These are phyloP conservation scores for Hemibagrus wyckioides DNA, from an alignment of 2,113 vertebrate genomes.

Conservation along the genomic window DNA sequence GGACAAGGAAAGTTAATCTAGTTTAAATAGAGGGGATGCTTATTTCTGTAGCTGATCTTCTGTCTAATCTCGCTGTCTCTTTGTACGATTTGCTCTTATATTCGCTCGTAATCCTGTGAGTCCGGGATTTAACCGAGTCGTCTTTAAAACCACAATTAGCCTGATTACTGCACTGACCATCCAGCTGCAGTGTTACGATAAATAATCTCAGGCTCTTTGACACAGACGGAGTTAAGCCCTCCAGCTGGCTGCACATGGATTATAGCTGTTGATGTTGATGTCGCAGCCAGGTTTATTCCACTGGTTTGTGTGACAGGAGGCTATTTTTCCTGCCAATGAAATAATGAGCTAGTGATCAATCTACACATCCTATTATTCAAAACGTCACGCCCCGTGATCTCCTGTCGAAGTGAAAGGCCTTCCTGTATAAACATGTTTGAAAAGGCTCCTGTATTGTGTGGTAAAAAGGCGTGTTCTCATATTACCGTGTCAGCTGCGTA, in stretches of 20 bases:
- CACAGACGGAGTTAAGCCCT: slow-evolving; percentile 31
- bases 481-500: slow-evolving; percentile 7
- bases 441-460: background rate
- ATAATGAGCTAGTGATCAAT: slow-evolving; percentile 2
- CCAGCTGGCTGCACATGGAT: slow-evolving; percentile 51
- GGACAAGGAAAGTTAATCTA: slow-evolving; percentile 9
- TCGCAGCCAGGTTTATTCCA: slow-evolving; percentile 37
- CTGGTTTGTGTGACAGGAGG: slow-evolving; percentile 9
- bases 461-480: background rate
- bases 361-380: background rate
- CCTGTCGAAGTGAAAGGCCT: background rate
- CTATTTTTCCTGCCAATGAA: slow-evolving; percentile 29
- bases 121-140: background rate
- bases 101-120: slow-evolving; percentile 36
- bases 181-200: slow-evolving; percentile 56
- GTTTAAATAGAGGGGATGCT: background rate
- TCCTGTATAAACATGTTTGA: slow-evolving; percentile 11
- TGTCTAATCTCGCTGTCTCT: slow-evolving; percentile 12
- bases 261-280: slow-evolving; percentile 62
- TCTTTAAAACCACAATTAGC: slow-evolving; percentile 61
- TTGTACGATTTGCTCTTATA: background rate
- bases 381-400: background rate
- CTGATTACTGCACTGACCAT: slow-evolving; percentile 52
- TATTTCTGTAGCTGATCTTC: background rate
- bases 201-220: slow-evolving; percentile 62